Conservation (phyloP, 2,797 vertebrate genomes). For the Taenioides sp. region DNA sequence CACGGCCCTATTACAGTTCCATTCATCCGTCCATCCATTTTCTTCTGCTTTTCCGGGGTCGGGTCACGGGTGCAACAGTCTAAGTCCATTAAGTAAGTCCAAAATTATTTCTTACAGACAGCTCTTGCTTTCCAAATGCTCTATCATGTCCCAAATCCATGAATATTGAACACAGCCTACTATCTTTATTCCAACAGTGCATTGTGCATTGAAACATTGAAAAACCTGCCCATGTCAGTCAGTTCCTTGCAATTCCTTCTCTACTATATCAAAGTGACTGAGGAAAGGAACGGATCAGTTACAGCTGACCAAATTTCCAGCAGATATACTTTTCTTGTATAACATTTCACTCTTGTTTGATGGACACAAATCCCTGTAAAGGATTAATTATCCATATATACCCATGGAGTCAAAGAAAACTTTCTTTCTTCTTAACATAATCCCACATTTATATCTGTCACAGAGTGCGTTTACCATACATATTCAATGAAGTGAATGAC, state of each 20-base stretch:
- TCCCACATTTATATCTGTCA: conserved; percentile 68
- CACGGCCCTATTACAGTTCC: conserved; percentile 4
- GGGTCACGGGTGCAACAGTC: no score
- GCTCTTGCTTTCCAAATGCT: conserved; percentile 47
- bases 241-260: conserved; percentile 39
- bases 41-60: no score
- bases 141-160: conserved; percentile 46
- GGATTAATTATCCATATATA: conserved; percentile 66
- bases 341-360: conserved; percentile 74
- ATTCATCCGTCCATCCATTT: no score
- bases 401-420: conserved; percentile 59
- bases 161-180: conserved; percentile 51
- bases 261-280: conserved; percentile 61
- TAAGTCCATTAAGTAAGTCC: no score
- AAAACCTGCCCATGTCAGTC: conserved; percentile 59
- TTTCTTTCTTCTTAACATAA: conserved; percentile 64
- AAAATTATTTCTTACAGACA: background rate
- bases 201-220: conserved; percentile 57
- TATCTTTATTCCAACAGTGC: conserved; percentile 48
- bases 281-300: conserved; percentile 64
- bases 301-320: conserved; percentile 62
- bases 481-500: conserved; percentile 48
- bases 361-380: conserved; percentile 71
- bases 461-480: conserved; percentile 43
- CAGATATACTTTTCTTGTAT: conserved; percentile 72